A percentile compares a stretch with the other conserved stretches of the same genome.
Conservation (phyloP, 2,888 invertebrate genomes). For the Conus canariensis region DNA sequence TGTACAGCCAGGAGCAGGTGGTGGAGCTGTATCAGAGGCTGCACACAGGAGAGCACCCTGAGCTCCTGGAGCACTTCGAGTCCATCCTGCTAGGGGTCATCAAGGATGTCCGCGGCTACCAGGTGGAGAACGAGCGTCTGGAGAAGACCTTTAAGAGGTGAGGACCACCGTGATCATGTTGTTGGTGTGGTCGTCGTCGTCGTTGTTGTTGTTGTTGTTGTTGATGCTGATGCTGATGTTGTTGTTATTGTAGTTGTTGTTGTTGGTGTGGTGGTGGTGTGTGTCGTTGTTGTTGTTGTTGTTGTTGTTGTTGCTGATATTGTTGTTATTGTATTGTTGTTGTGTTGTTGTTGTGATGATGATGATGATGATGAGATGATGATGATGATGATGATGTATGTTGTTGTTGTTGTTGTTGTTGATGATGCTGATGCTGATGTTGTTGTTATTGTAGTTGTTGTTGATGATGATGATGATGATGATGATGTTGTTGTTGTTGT, state of each 20-base stretch:
- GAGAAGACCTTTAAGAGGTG: conserved; percentile 82
- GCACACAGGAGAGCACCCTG: conserved; percentile 79
- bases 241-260: not conserved
- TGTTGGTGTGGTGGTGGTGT: not conserved
- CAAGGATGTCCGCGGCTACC: conserved; percentile 81
- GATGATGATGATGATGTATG: no score
- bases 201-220: not conserved
- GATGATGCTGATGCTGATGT: no score
- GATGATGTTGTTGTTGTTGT: no score
- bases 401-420: no score
- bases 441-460: not conserved
- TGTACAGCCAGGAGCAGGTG: conserved; percentile 81
- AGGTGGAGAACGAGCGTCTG: conserved; percentile 81
- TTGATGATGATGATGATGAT: no score
- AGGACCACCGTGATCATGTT: not conserved
- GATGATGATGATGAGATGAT: no score
- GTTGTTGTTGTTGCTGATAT: no score
- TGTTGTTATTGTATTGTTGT: no score
- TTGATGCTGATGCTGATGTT: no score
- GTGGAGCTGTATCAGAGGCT: conserved; percentile 81
- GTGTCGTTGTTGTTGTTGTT: not conserved
- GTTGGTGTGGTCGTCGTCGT: not conserved
- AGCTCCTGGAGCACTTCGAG: conserved; percentile 81
- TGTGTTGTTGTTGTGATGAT: not conserved
- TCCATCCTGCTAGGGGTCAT: conserved; percentile 81